Conservation (phyloP, 2,888 invertebrate genomes). For the Hydroisotoma schaefferi region DNA sequence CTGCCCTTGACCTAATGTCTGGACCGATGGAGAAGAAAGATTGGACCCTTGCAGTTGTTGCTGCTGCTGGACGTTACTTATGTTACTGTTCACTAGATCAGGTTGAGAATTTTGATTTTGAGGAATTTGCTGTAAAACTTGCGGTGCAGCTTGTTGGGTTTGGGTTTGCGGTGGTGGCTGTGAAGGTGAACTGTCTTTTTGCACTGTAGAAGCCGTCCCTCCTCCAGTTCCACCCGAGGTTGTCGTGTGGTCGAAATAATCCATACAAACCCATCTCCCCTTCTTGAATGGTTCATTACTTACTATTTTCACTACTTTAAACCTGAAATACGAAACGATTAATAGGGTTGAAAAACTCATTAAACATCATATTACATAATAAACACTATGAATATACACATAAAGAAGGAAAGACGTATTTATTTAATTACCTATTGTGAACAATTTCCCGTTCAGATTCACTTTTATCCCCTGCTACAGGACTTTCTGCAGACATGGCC, state of each 20-base stretch:
- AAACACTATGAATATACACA: neutral
- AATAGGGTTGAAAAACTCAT: neutral
- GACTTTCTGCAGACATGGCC: slow-evolving; percentile 21
- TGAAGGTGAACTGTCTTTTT: slow-evolving; percentile 22
- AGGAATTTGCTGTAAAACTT: slow-evolving; percentile 14
- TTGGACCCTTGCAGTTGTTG: slow-evolving; percentile 12
- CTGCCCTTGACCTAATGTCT: neutral
- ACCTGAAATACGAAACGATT: slow-evolving; percentile 56
- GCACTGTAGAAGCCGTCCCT: slow-evolving; percentile 22
- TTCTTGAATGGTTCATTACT: slow-evolving; percentile 90
- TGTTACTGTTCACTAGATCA: slow-evolving; percentile 16
- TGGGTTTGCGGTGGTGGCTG: slow-evolving; percentile 21
- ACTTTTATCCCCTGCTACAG: slow-evolving; percentile 29
- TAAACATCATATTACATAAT: neutral
- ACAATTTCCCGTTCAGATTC: slow-evolving; percentile 41
- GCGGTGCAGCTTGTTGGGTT: slow-evolving; percentile 14
- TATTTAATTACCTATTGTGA: slow-evolving; percentile 34
- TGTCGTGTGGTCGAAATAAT: slow-evolving; percentile 80
- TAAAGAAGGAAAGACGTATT: neutral
- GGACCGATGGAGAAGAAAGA: slow-evolving; percentile 3
- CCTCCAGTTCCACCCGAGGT: slow-evolving; percentile 19
- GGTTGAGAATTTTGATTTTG: slow-evolving; percentile 23
- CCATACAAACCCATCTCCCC: slow-evolving; percentile 92
- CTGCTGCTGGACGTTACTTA: slow-evolving; percentile 18
- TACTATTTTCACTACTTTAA: slow-evolving; percentile 93